phyloP scores from a whole-genome alignment of 2,888 invertebrate species.

The Rhopalosiphum nymphaeae region DNA sequence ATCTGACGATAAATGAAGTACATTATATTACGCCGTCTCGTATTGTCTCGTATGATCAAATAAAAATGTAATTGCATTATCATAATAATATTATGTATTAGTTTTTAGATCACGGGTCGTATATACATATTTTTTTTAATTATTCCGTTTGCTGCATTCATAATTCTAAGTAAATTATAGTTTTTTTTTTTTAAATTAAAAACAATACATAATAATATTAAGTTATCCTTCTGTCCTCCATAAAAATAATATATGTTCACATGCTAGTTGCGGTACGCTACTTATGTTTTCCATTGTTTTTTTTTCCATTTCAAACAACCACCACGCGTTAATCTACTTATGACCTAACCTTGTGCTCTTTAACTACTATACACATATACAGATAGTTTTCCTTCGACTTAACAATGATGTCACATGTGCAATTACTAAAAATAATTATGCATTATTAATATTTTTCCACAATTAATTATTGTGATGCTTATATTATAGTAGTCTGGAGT shows the following conservation, averaged over 20 bases:
- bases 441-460: not conserved
- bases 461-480: not conserved
- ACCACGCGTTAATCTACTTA: constrained; percentile 41
- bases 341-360: constrained; percentile 57
- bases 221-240: not conserved
- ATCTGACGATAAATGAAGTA: not conserved
- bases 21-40: not conserved
- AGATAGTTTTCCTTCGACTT: not conserved
- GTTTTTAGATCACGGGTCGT: not conserved
- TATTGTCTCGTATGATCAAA: not conserved
- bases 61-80: not conserved
- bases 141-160: not conserved
- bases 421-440: constrained; percentile 12
- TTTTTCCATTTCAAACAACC: constrained; percentile 6
- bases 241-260: constrained; percentile 39
- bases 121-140: not conserved
- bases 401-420: constrained; percentile 25
- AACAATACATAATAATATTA: constrained; percentile 5
- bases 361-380: not conserved
- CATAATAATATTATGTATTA: not conserved
- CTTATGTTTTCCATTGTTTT: constrained; percentile 50
- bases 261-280: constrained; percentile 28
- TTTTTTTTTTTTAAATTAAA: constrained; percentile 7
- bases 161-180: constrained; percentile 13
- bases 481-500: not conserved